These are phyloP conservation scores for Trogon melanurus DNA, from an alignment of 2,113 vertebrate species.

Conservation along the genomic window DNA sequence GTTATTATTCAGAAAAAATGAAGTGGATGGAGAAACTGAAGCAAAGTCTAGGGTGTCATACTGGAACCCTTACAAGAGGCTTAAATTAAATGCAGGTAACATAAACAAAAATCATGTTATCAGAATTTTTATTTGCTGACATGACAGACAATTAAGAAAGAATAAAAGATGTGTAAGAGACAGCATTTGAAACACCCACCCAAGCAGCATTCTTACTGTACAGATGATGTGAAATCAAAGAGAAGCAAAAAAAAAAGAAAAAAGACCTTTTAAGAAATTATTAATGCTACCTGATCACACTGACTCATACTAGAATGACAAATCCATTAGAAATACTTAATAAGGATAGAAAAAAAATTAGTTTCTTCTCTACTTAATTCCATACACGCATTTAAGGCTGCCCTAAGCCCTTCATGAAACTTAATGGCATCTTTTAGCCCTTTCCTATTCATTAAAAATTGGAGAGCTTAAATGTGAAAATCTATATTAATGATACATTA, in stretches of 20 bases:
- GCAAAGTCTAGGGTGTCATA: not conserved
- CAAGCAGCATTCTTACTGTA: not conserved
- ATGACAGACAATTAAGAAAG: not conserved
- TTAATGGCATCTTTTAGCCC: not conserved
- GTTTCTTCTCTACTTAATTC: not conserved
- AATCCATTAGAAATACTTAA: conserved; percentile 10
- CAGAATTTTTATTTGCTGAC: not conserved
- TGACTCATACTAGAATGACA: not conserved
- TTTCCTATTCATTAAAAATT: not conserved
- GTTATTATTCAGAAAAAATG: not conserved
- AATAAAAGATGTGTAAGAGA: not conserved
- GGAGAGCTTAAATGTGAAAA: not conserved
- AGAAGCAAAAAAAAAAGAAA: not conserved
- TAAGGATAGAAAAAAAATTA: not conserved
- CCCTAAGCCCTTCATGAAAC: not conserved
- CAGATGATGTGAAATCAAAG: not conserved
- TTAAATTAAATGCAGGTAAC: not conserved
- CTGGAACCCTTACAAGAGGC: not conserved
- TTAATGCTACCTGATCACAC: not conserved
- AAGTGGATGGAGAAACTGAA: not conserved
- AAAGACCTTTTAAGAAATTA: not conserved
- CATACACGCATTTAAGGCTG: not conserved
- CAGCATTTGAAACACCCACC: not conserved
- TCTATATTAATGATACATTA: not conserved
- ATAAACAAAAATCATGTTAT: not conserved